These are phyloP conservation scores for rabbit (Oryctolagus cuniculus) DNA, from an alignment of 2,113 vertebrate species.

Conservation along the genomic window DNA sequence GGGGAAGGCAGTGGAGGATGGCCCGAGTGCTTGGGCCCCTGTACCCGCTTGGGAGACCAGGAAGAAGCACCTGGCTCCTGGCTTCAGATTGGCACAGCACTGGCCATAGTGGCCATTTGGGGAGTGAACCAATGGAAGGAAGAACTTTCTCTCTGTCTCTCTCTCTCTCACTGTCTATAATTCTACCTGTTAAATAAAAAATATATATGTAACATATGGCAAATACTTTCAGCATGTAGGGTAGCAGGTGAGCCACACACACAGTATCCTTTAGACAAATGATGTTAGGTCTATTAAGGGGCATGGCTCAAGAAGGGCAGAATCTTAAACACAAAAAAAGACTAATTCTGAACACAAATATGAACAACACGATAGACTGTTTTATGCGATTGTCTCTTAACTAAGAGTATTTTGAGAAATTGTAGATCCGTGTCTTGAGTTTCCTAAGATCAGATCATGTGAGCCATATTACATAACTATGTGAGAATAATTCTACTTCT, in stretches of 20 bases:
- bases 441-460: background rate
- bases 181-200: no score
- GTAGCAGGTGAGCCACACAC: background rate
- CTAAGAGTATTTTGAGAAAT: background rate
- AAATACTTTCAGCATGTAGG: conserved; percentile 14
- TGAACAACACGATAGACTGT: background rate
- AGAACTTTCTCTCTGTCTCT: no score
- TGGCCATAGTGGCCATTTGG: no score
- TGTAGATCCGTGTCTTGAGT: background rate
- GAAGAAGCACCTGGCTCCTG: no score
- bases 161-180: no score
- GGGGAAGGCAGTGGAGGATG: no score
- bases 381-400: background rate
- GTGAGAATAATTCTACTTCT: background rate
- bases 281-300: background rate
- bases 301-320: background rate
- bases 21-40: no score
- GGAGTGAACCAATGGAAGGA: no score
- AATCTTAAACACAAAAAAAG: conserved; percentile 5
- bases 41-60: no score
- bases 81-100: no score
- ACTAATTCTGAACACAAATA: background rate
- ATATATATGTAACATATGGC: background rate
- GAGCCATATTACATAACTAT: background rate
- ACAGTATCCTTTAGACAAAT: background rate